Evolutionary conservation across 2,113 vertebrate genomes (phyloP).

Genomic region (Mesoclemmys tuberculata): DNA sequence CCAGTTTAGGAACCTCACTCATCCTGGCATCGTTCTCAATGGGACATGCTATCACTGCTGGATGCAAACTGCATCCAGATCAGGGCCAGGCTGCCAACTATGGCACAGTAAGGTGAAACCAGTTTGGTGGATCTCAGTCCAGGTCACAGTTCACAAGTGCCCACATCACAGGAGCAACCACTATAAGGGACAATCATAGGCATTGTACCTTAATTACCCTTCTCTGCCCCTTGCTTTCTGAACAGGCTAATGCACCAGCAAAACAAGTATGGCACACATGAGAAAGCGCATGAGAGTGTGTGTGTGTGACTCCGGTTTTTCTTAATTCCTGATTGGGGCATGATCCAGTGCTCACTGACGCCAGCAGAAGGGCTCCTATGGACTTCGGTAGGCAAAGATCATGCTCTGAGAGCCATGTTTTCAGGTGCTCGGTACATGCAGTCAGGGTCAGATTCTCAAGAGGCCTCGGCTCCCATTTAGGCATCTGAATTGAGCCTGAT

Average conservation of each 20-base stretch:
- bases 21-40: not conserved
- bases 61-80: not conserved
- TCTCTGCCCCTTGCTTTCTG: not conserved
- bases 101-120: not conserved
- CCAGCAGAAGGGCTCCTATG: not conserved
- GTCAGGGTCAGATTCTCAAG: not conserved
- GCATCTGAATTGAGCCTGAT: not conserved
- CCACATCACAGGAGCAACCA: not conserved
- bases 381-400: not conserved
- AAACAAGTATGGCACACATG: not conserved
- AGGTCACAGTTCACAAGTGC: not conserved
- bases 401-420: not conserved
- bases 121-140: not conserved
- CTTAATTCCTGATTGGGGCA: not conserved
- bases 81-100: not conserved
- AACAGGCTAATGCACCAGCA: not conserved
- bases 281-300: not conserved
- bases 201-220: not conserved
- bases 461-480: not conserved
- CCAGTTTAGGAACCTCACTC: not conserved
- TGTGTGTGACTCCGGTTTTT: not conserved
- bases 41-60: not conserved
- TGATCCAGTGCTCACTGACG: not conserved
- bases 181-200: not conserved
- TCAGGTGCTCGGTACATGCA: not conserved